Evolutionary conservation across 1,140 invertebrate species (phyloP), one percentile per base, ranked within the genome.

Genomic region (Ericerus pela): DNA sequence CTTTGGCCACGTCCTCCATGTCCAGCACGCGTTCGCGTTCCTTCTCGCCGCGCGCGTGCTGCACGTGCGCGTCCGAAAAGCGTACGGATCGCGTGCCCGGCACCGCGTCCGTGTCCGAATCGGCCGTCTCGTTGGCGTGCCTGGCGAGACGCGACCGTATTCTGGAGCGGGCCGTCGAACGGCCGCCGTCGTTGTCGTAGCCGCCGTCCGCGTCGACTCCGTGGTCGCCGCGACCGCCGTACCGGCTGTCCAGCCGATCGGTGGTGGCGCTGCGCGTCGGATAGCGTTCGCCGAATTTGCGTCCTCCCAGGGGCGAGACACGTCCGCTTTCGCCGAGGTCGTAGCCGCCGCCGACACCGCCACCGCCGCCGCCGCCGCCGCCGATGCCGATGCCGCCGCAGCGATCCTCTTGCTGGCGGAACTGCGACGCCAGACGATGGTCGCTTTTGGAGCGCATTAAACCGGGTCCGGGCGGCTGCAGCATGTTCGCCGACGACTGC

Each of bases 381-480:
- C 53, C 54, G 16, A 63, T 28, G 63, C 65, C 57, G 60, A 65
- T 61, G 61, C 68, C 53, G 67, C 70, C 16, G n/a, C n/a, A n/a
- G 65, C 71, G 29, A 71, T 87, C 82, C 69, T 90, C 85, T 69
- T 88, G 84, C 64, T 88, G 84, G 26, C 88, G 75, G 69, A 88
- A 92, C 64, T 93, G 88, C 0, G 85, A 79, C 11, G 90, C 89
- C 38, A 95, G 70, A 27, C 91, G 77, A 70, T 94, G 91, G 65
- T 95, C 91, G 67, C 88, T 92, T 69, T 95, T 94, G 57, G 88
- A 91, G 60, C 90, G 76, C 80, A 92, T 92, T 22, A 95, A 70
- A 2, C 87, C 88, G 0, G 79, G 76, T 36, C 70, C 71, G 11
- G 76, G 75, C 11, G 79, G 80, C 59, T 79, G 79, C 31, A 81